Conservation (phyloP, 2,888 invertebrate genomes). For the Melinopterus prodromus region DNA sequence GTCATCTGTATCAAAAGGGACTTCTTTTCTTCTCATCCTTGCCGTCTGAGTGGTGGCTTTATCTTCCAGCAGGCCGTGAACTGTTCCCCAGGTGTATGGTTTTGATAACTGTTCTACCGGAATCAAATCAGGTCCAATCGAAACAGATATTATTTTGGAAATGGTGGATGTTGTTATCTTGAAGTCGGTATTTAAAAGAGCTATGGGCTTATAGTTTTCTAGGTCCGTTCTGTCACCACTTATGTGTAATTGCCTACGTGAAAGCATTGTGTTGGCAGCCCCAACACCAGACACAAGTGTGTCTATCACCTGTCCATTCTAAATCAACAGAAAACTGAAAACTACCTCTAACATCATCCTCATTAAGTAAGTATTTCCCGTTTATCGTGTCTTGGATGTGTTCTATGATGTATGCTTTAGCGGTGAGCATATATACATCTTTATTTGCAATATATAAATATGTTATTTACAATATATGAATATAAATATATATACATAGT, state of each 20-base stretch:
- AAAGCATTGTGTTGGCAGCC: no score
- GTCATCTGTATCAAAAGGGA: conserved; percentile 5
- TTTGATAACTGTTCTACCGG: conserved; percentile 27
- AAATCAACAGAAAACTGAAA: no score
- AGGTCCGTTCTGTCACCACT: conserved; percentile 15
- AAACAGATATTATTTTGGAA: background rate
- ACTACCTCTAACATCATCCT: conserved; percentile 16
- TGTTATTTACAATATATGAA: background rate
- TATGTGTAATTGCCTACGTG: conserved; percentile 12
- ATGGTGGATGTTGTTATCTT: conserved; percentile 27
- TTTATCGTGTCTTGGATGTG: background rate
- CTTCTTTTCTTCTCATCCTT: no score
- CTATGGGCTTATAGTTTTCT: conserved; percentile 27
- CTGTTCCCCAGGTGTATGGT: conserved; percentile 20
- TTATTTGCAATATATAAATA: background rate
- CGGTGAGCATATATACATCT: conserved; percentile 13
- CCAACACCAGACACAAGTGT: no score
- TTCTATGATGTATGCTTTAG: conserved; percentile 25
- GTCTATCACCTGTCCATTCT: no score
- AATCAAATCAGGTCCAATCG: background rate
- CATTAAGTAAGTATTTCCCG: background rate
- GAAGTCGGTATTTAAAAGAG: conserved; percentile 31
- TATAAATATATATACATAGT: no score
- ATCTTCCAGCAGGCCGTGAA: conserved; percentile 28
- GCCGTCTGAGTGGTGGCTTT: no score